Percentiles rank a stretch among this genome's conserved stretches.
phyloP scores from a whole-genome alignment of 2,888 invertebrate species.

The Lochmaea capreae region DNA sequence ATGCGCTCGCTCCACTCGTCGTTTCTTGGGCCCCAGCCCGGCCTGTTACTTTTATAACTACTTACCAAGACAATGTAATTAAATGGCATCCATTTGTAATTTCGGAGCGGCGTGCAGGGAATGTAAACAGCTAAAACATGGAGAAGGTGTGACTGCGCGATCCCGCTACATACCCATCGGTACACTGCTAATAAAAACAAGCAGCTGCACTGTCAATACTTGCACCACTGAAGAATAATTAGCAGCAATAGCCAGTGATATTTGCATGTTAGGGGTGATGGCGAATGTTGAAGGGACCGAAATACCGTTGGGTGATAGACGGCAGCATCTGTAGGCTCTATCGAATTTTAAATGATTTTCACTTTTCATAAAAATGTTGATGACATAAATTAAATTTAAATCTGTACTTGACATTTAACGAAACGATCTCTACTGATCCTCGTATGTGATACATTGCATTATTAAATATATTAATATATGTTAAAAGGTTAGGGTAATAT shows the following conservation, averaged over 20 bases:
- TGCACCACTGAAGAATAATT: conserved; percentile 62
- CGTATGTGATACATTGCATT: background rate
- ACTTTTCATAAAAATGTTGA: background rate
- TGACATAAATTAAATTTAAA: too few relatives aligned
- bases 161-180: conserved; percentile 62
- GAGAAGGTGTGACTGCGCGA: conserved; percentile 66
- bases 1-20: conserved; percentile 40
- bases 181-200: conserved; percentile 63
- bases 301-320: background rate
- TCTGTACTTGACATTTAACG: too few relatives aligned
- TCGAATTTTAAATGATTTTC: background rate
- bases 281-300: conserved; percentile 12
- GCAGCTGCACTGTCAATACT: conserved; percentile 64
- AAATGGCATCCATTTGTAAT: conserved; percentile 67
- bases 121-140: conserved; percentile 65
- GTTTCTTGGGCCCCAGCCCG: conserved; percentile 50
- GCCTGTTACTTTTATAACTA: conserved; percentile 65
- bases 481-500: background rate
- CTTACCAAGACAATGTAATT: conserved; percentile 67
- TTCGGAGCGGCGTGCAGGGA: conserved; percentile 64
- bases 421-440: background rate
- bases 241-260: conserved; percentile 58
- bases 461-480: background rate
- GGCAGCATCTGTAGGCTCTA: background rate
- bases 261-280: conserved; percentile 55